These are phyloP conservation scores for Brachypteracias leptosomus DNA, from an alignment of 2,113 vertebrate species.

Conservation along the genomic window DNA sequence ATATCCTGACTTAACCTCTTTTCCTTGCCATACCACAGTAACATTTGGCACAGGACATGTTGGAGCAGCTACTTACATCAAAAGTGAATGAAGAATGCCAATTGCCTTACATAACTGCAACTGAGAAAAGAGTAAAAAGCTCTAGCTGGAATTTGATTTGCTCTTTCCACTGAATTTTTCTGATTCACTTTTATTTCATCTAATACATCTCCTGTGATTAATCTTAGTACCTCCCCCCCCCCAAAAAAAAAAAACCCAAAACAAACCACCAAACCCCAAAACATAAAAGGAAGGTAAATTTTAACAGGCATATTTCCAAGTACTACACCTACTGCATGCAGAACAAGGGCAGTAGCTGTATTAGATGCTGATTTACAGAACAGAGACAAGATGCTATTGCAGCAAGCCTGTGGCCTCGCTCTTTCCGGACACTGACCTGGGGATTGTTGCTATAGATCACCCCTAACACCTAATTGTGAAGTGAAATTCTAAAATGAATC, in stretches of 20 bases:
- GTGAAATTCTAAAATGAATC: background rate
- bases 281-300: background rate
- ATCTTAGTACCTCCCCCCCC: fast-evolving
- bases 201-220: background rate
- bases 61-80: background rate
- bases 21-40: background rate
- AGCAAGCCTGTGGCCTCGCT: background rate
- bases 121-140: fast-evolving
- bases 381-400: background rate
- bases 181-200: background rate
- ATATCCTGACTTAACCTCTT: background rate
- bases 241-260: too few species aligned
- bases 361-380: background rate
- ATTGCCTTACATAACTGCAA: background rate
- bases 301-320: background rate
- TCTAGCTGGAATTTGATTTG: background rate
- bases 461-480: background rate
- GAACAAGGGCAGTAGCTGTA: background rate
- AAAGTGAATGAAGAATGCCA: background rate
- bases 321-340: background rate
- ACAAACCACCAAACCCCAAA: too few species aligned
- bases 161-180: background rate
- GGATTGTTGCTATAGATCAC: background rate
- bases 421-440: background rate
- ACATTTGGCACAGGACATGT: background rate